Evolutionary conservation across 2,888 invertebrate species (phyloP).

Genomic region (Andrena camellia): DNA sequence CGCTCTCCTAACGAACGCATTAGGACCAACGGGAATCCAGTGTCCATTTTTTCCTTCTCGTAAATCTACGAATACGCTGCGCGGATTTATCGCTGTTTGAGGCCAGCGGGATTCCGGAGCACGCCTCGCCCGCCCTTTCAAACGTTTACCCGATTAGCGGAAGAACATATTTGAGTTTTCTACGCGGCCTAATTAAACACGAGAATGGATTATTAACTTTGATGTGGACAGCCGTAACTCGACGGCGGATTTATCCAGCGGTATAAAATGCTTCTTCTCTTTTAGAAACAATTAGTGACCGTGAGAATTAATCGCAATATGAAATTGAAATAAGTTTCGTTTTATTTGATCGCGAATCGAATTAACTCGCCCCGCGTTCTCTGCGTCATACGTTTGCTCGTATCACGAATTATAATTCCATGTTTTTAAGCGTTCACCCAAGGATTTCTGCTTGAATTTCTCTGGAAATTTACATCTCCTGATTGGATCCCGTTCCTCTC

Average conservation of each 20-base stretch:
- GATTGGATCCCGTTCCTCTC: conserved; percentile 10
- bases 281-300: conserved; percentile 4
- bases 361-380: conserved; percentile 18
- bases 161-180: conserved; percentile 30
- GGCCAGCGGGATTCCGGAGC: neutral
- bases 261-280: neutral
- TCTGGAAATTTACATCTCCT: conserved; percentile 29
- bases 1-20: too few species aligned
- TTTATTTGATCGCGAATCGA: conserved; percentile 28
- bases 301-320: conserved; percentile 23
- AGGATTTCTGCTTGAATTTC: neutral
- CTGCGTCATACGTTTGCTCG: neutral
- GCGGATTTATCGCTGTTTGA: neutral
- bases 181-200: conserved; percentile 4
- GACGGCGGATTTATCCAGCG: conserved; percentile 1
- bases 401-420: conserved; percentile 22
- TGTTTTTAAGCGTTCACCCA: neutral
- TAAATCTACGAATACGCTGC: neutral
- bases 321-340: conserved; percentile 27
- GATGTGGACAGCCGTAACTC: neutral
- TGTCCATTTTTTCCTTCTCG: conserved; percentile 1
- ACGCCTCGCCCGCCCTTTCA: neutral
- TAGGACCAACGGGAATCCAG: neutral
- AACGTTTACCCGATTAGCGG: neutral
- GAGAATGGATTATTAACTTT: conserved; percentile 28